Conservation (phyloP, 2,113 vertebrate species). For the Catagonus wagneri region DNA sequence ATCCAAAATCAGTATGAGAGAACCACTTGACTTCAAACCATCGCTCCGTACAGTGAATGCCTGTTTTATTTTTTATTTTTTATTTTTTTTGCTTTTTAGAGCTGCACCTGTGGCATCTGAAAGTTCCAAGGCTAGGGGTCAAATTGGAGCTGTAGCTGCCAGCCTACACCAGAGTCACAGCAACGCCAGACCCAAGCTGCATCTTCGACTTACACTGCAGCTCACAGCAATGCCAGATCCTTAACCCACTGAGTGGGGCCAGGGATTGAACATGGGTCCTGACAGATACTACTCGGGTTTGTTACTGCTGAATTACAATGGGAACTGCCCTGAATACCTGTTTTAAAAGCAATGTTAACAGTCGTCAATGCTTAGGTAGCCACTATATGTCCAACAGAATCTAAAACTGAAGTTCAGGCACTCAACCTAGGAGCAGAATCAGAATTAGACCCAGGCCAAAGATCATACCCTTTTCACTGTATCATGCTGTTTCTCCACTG, state of each 20-base stretch:
- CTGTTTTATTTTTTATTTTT: background rate
- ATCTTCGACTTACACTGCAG: no score
- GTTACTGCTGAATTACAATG: no score
- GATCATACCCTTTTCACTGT: background rate
- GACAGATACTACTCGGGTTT: no score
- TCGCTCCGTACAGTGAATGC: background rate
- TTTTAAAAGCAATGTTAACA: background rate
- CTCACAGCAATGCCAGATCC: no score
- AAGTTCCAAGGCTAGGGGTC: no score
- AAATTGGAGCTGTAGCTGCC: no score
- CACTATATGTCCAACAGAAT: background rate
- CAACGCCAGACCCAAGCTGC: no score
- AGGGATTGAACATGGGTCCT: no score
- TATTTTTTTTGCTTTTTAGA: no score
- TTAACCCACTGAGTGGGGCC: no score
- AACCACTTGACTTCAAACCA: background rate
- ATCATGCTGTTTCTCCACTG: background rate
- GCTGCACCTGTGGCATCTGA: no score
- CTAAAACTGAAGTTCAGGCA: background rate
- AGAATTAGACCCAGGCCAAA: background rate
- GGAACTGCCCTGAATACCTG: background rate
- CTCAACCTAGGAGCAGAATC: background rate
- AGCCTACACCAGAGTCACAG: no score
- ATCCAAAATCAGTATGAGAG: background rate
- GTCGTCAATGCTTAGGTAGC: background rate